These are phyloP conservation scores for Epinotia ramella DNA, from an alignment of 2,888 invertebrate species.

Conservation along the genomic window DNA sequence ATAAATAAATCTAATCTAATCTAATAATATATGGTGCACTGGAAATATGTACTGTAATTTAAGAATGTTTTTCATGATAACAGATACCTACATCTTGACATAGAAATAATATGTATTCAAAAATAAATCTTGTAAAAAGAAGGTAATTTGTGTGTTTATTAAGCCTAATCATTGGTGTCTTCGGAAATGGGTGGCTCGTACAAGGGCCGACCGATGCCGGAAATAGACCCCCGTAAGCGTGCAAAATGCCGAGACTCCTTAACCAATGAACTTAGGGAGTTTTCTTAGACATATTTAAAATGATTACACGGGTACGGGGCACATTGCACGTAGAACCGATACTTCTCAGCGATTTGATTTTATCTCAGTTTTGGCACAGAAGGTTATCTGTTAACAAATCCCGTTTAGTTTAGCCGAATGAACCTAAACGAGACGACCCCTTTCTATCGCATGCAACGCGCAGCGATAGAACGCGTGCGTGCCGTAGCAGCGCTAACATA, in stretches of 20 bases:
- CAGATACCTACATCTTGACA: too few relatives aligned
- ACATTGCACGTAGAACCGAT: too few relatives aligned
- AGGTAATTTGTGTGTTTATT: conserved; percentile 15
- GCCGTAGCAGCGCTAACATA: too few relatives aligned
- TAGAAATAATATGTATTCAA: neutral
- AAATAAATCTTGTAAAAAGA: neutral
- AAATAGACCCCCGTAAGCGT: conserved; percentile 36
- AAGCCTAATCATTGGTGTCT: conserved; percentile 23
- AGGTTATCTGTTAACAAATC: too few relatives aligned
- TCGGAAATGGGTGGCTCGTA: conserved; percentile 35
- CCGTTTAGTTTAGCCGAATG: too few relatives aligned
- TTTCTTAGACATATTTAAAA: neutral
- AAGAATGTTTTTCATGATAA: too few relatives aligned
- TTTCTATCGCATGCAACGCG: too few relatives aligned
- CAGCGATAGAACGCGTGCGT: too few relatives aligned
- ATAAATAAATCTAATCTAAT: too few relatives aligned
- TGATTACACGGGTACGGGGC: neutral
- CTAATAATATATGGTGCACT: too few relatives aligned
- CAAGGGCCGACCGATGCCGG: conserved; percentile 16
- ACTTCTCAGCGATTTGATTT: neutral
- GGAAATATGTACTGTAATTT: too few relatives aligned
- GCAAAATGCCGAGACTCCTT: conserved; percentile 10
- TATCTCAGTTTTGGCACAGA: neutral
- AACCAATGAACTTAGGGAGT: conserved; percentile 19
- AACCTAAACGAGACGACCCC: too few relatives aligned